Conservation (phyloP, 2,113 vertebrate species). For the Ptilorrhoa leucosticta region DNA sequence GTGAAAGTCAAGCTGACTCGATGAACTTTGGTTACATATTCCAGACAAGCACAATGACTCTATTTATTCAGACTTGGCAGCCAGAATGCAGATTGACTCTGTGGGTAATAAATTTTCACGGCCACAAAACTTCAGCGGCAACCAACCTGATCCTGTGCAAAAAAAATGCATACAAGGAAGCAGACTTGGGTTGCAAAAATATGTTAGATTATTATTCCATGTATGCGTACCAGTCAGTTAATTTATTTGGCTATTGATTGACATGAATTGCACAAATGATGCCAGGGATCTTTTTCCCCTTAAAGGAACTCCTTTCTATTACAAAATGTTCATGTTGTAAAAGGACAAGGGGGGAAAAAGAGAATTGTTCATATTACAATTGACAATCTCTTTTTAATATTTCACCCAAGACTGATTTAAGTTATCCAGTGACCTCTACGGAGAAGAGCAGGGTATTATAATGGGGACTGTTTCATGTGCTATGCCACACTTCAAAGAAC, state of each 20-base stretch:
- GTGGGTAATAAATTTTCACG: conserved; percentile 81
- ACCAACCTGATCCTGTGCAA: conserved; percentile 65
- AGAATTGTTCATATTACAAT: conserved; percentile 29
- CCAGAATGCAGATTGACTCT: conserved; percentile 78
- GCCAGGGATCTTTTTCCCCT: conserved; percentile 35
- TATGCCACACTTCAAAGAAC: conserved; percentile 4
- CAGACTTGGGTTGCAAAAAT: conserved; percentile 63
- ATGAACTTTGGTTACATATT: conserved; percentile 83
- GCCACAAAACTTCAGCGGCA: conserved; percentile 74
- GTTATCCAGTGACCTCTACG: conserved; percentile 44
- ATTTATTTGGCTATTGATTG: conserved; percentile 64
- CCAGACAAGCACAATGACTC: conserved; percentile 83
- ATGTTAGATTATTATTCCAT: conserved; percentile 70
- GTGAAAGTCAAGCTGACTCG: conserved; percentile 76
- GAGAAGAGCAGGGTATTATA: conserved; percentile 36
- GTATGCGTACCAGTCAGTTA: conserved; percentile 55
- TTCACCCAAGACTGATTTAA: conserved; percentile 58
- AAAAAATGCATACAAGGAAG: conserved; percentile 64
- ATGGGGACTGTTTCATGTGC: conserved; percentile 23
- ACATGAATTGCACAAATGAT: conserved; percentile 46
- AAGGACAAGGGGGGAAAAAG: conserved; percentile 1
- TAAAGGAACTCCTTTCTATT: conserved; percentile 43
- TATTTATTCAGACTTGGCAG: conserved; percentile 83
- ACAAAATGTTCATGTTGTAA: conserved; percentile 48
- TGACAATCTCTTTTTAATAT: conserved; percentile 68